phyloP scores from a whole-genome alignment of 2,113 vertebrate species.

The Scopus umbretta region DNA sequence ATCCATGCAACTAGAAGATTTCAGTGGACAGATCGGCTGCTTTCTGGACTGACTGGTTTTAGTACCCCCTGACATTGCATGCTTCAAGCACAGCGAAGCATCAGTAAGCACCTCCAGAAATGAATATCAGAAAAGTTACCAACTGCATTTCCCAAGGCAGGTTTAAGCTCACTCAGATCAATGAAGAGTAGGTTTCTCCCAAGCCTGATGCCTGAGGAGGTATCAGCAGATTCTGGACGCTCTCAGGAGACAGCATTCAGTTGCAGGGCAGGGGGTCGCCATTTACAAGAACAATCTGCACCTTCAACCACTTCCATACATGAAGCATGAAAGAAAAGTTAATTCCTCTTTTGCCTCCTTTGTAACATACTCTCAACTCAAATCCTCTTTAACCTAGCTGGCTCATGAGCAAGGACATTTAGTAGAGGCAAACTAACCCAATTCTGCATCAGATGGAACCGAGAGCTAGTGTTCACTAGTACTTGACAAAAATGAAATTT shows the following conservation, averaged over 20 bases:
- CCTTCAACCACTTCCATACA: not conserved
- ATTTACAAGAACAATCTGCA: not conserved
- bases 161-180: not conserved
- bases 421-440: not conserved
- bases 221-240: not conserved
- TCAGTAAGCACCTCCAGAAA: not conserved
- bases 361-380: not conserved
- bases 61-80: not conserved
- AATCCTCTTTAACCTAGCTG: not conserved
- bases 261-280: accelerated
- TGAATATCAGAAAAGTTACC: not conserved
- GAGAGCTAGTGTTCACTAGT: not conserved
- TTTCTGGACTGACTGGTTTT: not conserved
- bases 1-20: not conserved
- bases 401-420: not conserved
- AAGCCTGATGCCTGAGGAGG: not conserved
- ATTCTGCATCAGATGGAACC: not conserved
- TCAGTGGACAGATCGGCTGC: not conserved
- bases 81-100: not conserved
- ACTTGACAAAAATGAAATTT: not conserved
- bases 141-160: not conserved
- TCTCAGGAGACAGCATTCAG: not conserved
- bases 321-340: not conserved
- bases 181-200: not conserved
- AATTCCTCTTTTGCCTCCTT: not conserved